Evolutionary conservation across 2,113 vertebrate genomes (phyloP), one percentile per base, ranked within the genome.

Genomic region (Cyanoramphus novaezelandiae): DNA sequence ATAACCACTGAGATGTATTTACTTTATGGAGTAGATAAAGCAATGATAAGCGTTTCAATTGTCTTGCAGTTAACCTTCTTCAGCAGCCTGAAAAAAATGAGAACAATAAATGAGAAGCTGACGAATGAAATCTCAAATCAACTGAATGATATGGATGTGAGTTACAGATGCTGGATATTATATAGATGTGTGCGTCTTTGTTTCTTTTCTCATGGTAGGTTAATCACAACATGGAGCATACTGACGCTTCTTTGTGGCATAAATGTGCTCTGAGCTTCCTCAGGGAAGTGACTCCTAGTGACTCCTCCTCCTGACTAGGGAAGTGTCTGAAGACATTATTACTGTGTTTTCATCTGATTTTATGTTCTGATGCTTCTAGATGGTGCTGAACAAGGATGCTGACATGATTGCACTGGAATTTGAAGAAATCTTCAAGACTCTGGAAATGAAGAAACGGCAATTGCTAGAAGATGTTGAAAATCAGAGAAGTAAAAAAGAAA

Each of bases 61-160:
- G 31, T 78, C 75, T 85, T 96, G 53, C 91, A 98, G 98, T 88
- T 98, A 72, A 85, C 84, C 35, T 97, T 98, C 95, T 97, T 97
- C 78, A 96, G 92, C 71, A 97, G 80, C 46, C 87, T 98, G 86
- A 98, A 97, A 62, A 95, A 97, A 90, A 86, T 98, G 75, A 96
- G 97, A 78, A 68, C 79, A 28, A 49, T 97, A 70, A 93, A 97
- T 60, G 95, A 96, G 80, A 96, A 94, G 69, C 89, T 98, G 46
- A 49, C 37, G 19, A 94, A 94, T 74, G 97, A 97, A 85, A 75
- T 97, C 7, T 67, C 87, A n/a, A 91, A 88, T 59, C 75, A 20
- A 39, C 88, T 71, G 0, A 67, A 52, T 11, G 90, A 95, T 69
- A 33, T 6, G 1, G 80, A 96, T 3, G 97, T 98, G 77, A 97